Base-by-base conservation (phyloP, 2,888 invertebrate genomes). In the Phoronis australis region DNA sequence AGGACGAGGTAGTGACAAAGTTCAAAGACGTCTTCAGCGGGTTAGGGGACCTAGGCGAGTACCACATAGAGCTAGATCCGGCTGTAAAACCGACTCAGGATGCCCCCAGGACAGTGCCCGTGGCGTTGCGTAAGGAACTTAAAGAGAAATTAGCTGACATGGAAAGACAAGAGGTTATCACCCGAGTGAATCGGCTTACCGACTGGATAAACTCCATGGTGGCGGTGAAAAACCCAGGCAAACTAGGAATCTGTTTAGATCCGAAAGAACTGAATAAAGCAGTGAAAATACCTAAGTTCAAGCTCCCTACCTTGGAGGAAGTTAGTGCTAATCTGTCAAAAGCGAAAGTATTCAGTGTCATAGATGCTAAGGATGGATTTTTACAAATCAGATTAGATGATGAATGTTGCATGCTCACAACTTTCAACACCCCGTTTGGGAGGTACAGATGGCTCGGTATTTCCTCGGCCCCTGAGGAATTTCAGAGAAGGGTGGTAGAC, bases 301-400 rank as follows among this genome's bases (percentile, higher is more conserved):
- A 31, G 15, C 31, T 42, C 15, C 42, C 42, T 6, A 42, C 42
- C 12, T 22, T 42, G 22, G 42, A 42, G 9, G 42, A 42, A 21
- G 42, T 42, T 4, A 9, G 18, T 9, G 6, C 21, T 6, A 6
- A 42, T 15, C 24, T 42, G 6, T 9, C 18, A 9, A 23, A 23
- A 22, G 42, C 42, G 15, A 42, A 42, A 22, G 12, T 42, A 21
- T 42, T 42, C 24, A 21, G 21, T 24, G 18, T 42, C 15, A 21
- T 18, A 21, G 42, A 42, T 22, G 42, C 42, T 6, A 42, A 23
- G n/a, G 42, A 42, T 6, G 42, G 42, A 9, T 42, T 42, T n/a
- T n/a, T 21, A 4, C 42, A 42, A n/a, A 23, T 42, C 4, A 9
- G 6, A 6, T 22, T 42, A 9, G 22, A 6, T 42, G 42, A 42